phyloP scores from a whole-genome alignment of 1,140 invertebrate genomes.

The Trypoxylus dichotomus region DNA sequence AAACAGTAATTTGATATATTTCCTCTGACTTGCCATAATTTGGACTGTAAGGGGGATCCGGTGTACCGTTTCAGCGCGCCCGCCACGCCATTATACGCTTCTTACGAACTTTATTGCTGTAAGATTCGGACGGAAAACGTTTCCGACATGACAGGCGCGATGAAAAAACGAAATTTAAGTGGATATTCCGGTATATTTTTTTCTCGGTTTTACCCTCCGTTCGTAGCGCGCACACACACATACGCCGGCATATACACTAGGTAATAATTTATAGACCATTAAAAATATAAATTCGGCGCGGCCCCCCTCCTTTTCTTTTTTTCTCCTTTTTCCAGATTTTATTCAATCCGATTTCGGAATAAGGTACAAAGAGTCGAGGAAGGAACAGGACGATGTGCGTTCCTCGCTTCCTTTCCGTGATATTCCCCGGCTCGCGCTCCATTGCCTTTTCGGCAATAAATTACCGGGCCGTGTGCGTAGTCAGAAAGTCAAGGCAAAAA shows the following conservation, averaged over 20 bases:
- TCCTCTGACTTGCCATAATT: no score
- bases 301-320: neutral
- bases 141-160: neutral
- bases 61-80: no score
- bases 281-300: slow-evolving; percentile 21
- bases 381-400: no score
- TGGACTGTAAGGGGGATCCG: no score
- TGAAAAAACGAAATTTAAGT: slow-evolving; percentile 1
- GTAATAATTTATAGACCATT: slow-evolving; percentile 20
- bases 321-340: neutral
- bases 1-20: no score
- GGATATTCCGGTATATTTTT: neutral
- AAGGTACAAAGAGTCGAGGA: neutral
- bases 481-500: slow-evolving; percentile 28
- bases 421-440: neutral
- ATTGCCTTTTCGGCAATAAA: slow-evolving; percentile 26
- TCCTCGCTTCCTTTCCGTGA: no score
- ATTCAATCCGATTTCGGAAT: neutral
- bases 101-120: no score
- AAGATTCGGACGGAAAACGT: neutral
- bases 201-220: neutral
- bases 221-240: no score
- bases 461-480: slow-evolving; percentile 9
- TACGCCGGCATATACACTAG: neutral
- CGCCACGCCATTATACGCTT: no score